These are phyloP conservation scores for Prosapia bicincta DNA, from an alignment of 2,888 invertebrate genomes.

Conservation along the genomic window DNA sequence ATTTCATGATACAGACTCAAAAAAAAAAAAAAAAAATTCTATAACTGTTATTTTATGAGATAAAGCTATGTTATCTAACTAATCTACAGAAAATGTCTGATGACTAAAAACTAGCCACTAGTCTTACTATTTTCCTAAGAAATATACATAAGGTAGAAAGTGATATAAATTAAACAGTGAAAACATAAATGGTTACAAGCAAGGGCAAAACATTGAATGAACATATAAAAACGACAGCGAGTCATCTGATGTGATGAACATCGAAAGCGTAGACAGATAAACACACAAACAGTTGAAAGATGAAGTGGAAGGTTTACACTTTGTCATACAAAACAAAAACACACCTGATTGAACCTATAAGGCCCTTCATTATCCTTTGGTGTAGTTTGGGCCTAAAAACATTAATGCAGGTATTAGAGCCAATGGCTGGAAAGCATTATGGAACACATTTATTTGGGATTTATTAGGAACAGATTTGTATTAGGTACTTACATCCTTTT, in stretches of 20 bases:
- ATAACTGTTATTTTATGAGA: background rate
- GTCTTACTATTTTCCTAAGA: background rate
- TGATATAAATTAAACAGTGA: background rate
- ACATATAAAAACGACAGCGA: background rate
- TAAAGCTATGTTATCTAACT: too few relatives aligned
- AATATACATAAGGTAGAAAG: background rate
- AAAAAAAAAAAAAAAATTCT: background rate
- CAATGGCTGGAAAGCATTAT: background rate
- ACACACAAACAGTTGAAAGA: conserved; percentile 17
- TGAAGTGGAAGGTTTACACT: background rate
- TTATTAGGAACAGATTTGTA: background rate
- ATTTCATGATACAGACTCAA: too few relatives aligned
- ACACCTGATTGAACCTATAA: conserved; percentile 28
- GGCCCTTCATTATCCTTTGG: conserved; percentile 24
- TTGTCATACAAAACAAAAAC: conserved; percentile 11
- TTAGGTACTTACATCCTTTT: background rate
- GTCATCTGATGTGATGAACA: conserved; percentile 2
- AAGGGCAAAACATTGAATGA: conserved; percentile 2
- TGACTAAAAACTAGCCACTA: background rate
- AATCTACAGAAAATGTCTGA: background rate
- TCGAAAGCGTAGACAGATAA: conserved; percentile 18
- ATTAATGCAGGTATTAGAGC: conserved; percentile 12
- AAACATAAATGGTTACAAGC: background rate
- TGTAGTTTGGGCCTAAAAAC: conserved; percentile 25
- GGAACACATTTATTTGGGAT: background rate